These are phyloP conservation scores for Meganola albula DNA, from an alignment of 2,888 invertebrate genomes.

Conservation along the genomic window DNA sequence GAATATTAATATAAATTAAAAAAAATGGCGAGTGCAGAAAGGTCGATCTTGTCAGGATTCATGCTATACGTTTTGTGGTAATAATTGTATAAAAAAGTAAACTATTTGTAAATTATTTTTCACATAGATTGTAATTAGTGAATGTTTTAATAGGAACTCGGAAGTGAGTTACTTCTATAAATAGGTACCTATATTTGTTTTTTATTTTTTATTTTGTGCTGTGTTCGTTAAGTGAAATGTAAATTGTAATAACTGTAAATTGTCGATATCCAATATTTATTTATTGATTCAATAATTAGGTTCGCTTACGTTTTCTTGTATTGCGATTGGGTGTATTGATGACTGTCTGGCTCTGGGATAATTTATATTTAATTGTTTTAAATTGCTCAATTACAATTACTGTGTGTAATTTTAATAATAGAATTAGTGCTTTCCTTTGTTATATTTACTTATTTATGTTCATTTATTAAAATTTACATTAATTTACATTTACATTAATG, in stretches of 20 bases:
- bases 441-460: too few relatives aligned
- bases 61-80: conserved; percentile 69
- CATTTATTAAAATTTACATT: too few relatives aligned
- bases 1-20: conserved; percentile 46
- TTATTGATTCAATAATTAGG: conserved; percentile 72
- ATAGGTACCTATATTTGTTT: conserved; percentile 48
- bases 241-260: conserved; percentile 76
- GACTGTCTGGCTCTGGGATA: conserved; percentile 70
- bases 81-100: conserved; percentile 54
- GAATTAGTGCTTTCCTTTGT: conserved; percentile 45
- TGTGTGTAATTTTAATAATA: conserved; percentile 58
- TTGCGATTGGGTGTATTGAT: conserved; percentile 50
- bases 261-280: conserved; percentile 75
- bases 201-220: conserved; percentile 62
- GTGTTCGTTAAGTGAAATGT: conserved; percentile 74
- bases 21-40: conserved; percentile 47
- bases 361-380: conserved; percentile 40
- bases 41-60: conserved; percentile 62
- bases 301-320: conserved; percentile 49
- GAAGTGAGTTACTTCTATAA: conserved; percentile 64
- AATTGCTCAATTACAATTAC: conserved; percentile 68
- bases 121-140: conserved; percentile 67
- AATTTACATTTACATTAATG: too few relatives aligned
- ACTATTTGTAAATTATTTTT: conserved; percentile 72
- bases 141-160: conserved; percentile 62